These are phyloP conservation scores for Caenorhabditis zanzibari DNA, from an alignment of 2,888 invertebrate species.

Conservation along the genomic window DNA sequence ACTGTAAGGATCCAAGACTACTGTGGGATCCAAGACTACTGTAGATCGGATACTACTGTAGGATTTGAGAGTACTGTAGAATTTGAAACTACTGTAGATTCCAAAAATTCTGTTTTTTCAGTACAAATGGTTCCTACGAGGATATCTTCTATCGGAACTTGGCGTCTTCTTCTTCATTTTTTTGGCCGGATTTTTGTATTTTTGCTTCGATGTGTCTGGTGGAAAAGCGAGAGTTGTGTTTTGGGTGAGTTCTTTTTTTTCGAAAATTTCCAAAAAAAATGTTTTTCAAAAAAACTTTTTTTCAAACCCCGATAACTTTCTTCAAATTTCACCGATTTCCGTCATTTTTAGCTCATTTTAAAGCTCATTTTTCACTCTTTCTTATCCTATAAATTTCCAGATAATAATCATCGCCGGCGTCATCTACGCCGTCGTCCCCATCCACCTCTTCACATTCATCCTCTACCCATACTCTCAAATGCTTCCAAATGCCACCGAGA, in stretches of 20 bases:
- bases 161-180: constrained; percentile 75
- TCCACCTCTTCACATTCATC: constrained; percentile 76
- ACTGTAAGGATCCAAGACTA: too few relatives aligned
- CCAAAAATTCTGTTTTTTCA: constrained; percentile 53
- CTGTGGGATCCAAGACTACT: too few relatives aligned
- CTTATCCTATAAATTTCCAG: constrained; percentile 55
- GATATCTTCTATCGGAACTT: constrained; percentile 78
- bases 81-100: background rate
- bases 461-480: constrained; percentile 72
- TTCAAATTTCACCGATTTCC: background rate
- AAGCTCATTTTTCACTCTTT: background rate
- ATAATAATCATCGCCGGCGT: constrained; percentile 70
- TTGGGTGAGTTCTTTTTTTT: constrained; percentile 81
- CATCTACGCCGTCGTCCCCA: constrained; percentile 75
- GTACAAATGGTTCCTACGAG: constrained; percentile 80
- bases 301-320: too few relatives aligned
- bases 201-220: constrained; percentile 72
- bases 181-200: constrained; percentile 76
- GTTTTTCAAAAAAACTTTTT: too few relatives aligned
- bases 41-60: too few relatives aligned
- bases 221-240: constrained; percentile 75
- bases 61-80: background rate
- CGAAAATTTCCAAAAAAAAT: too few relatives aligned
- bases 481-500: constrained; percentile 79
- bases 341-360: background rate